A percentile compares a stretch with the other conserved stretches of the same genome.
Conservation (phyloP, 1,140 invertebrate species). For the Oryctes rhinoceros region DNA sequence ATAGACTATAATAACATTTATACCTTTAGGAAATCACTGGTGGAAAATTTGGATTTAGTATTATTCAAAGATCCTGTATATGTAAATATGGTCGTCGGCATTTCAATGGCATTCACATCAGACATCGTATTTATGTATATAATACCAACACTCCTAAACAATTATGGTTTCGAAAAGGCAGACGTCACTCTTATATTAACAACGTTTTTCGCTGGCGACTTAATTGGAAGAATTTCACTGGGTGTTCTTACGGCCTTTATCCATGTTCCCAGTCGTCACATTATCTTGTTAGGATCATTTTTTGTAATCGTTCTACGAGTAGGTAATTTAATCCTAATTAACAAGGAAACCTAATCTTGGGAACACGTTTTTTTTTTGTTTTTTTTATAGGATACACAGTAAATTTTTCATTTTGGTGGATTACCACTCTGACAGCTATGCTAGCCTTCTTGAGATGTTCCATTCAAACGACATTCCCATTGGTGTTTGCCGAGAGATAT, state of each 20-base stretch:
- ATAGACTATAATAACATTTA: neutral
- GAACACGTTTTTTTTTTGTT: neutral
- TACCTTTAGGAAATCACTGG: conserved; percentile 44
- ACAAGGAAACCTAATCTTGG: conserved; percentile 54
- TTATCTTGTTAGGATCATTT: conserved; percentile 49
- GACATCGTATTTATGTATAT: conserved; percentile 55
- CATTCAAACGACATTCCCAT: conserved; percentile 38
- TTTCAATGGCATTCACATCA: conserved; percentile 51
- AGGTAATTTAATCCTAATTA: conserved; percentile 45
- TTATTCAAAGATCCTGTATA: conserved; percentile 54
- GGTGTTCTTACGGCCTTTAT: conserved; percentile 49
- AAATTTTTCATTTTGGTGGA: conserved; percentile 28
- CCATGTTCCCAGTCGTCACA: conserved; percentile 50
- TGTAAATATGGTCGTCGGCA: conserved; percentile 54
- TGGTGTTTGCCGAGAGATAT: conserved; percentile 40
- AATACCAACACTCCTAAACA: conserved; percentile 53
- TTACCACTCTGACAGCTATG: neutral
- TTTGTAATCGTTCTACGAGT: conserved; percentile 51
- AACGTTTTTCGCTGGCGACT: conserved; percentile 52
- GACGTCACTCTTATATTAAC: conserved; percentile 51
- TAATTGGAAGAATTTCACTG: conserved; percentile 50
- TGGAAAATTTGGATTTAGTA: conserved; percentile 50
- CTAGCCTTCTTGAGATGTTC: conserved; percentile 35
- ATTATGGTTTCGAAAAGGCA: conserved; percentile 48
- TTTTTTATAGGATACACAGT: conserved; percentile 29